phyloP scores from a whole-genome alignment of 2,113 vertebrate genomes.

The Anolis sagrei region DNA sequence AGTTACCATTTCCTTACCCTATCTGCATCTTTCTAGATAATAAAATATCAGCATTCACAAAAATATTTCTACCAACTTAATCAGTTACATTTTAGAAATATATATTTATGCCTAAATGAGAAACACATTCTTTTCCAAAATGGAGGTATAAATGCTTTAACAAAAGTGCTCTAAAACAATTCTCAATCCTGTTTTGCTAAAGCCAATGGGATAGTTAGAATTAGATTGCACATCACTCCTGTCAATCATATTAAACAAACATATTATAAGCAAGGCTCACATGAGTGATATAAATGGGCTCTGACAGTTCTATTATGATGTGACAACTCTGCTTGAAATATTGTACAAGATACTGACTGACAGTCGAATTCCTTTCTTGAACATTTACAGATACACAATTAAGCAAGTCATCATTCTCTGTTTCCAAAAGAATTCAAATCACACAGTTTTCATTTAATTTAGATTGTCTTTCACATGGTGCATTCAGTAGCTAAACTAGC shows the following conservation, averaged over 20 bases:
- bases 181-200: constrained; percentile 16
- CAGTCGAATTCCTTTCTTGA: constrained; percentile 61
- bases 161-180: constrained; percentile 27
- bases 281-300: constrained; percentile 38
- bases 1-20: constrained; percentile 37
- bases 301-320: constrained; percentile 65
- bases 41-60: constrained; percentile 38
- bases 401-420: constrained; percentile 60
- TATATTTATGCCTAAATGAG: not conserved
- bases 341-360: constrained; percentile 49
- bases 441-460: constrained; percentile 1
- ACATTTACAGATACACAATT: constrained; percentile 59
- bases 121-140: constrained; percentile 23
- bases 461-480: not conserved
- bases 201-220: constrained; percentile 50
- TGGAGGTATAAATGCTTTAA: constrained; percentile 17
- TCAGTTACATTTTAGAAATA: constrained; percentile 12
- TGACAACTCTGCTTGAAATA: constrained; percentile 65
- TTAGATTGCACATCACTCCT: constrained; percentile 51
- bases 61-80: constrained; percentile 3
- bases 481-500: not conserved
- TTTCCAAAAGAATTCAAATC: constrained; percentile 38
- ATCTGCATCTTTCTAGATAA: constrained; percentile 52
- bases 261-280: not conserved
- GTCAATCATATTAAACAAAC: constrained; percentile 46